Evolutionary conservation across 2,888 invertebrate genomes (phyloP).

Genomic region (Philonicus albiceps): DNA sequence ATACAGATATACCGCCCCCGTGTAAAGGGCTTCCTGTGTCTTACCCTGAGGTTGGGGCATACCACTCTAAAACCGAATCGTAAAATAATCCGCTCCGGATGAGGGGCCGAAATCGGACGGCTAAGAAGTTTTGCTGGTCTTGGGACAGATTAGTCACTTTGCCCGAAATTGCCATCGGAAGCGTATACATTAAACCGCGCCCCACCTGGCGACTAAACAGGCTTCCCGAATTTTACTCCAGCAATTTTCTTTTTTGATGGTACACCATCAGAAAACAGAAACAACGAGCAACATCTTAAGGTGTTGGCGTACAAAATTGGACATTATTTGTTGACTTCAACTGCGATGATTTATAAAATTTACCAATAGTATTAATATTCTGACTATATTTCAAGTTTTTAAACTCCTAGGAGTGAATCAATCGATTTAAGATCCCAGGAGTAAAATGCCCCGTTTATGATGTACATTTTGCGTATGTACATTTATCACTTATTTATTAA

Average conservation of each 20-base stretch:
- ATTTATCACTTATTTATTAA: too few relatives aligned
- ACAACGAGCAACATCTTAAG: not conserved
- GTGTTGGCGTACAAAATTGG: not conserved
- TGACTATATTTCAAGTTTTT: too few relatives aligned
- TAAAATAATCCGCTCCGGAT: conserved; percentile 13
- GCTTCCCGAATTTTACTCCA: not conserved
- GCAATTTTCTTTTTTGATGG: not conserved
- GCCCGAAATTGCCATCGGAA: not conserved
- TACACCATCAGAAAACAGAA: not conserved
- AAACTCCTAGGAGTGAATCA: too few relatives aligned
- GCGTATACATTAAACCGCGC: not conserved
- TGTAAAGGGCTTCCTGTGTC: not conserved
- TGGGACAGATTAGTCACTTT: not conserved
- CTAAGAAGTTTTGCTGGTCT: not conserved
- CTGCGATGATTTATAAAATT: not conserved
- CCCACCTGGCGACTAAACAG: not conserved
- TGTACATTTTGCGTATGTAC: too few relatives aligned
- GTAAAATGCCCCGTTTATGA: too few relatives aligned
- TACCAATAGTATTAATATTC: too few relatives aligned
- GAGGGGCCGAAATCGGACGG: not conserved
- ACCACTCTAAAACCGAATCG: conserved; percentile 5
- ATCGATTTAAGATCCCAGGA: too few relatives aligned
- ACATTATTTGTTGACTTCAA: not conserved
- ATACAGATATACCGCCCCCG: not conserved
- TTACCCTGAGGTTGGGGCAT: not conserved